These are phyloP conservation scores for Nicator chloris DNA, from an alignment of 2,113 vertebrate species.

Conservation along the genomic window DNA sequence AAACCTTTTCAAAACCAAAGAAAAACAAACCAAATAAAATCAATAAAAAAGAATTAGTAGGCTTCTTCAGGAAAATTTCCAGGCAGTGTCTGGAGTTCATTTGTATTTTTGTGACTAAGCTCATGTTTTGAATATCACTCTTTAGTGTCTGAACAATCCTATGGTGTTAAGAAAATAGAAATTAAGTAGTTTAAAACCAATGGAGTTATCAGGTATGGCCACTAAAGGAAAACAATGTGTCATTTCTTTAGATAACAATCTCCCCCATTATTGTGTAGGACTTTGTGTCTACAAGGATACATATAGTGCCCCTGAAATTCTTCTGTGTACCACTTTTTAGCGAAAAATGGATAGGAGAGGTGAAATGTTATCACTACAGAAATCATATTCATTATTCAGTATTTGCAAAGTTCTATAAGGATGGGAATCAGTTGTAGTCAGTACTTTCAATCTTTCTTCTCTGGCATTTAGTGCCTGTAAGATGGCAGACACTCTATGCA, in stretches of 20 bases:
- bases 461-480: rapidly evolving
- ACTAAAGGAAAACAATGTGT: rapidly evolving
- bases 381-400: background rate
- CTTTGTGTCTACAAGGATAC: background rate
- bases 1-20: background rate
- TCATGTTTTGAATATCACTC: background rate
- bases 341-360: background rate
- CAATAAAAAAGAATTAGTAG: background rate
- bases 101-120: background rate
- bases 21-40: background rate
- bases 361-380: background rate
- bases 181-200: background rate
- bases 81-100: background rate
- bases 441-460: background rate
- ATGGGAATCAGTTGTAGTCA: background rate
- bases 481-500: background rate
- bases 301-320: background rate
- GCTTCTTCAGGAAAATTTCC: background rate
- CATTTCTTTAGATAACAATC: background rate
- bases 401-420: background rate
- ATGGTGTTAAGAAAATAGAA: background rate
- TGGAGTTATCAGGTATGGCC: background rate
- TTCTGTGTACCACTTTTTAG: background rate
- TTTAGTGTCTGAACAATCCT: background rate
- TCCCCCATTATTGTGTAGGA: background rate